Conservation (phyloP, 1,140 invertebrate species). For the Stegodyphus mimosarum region DNA sequence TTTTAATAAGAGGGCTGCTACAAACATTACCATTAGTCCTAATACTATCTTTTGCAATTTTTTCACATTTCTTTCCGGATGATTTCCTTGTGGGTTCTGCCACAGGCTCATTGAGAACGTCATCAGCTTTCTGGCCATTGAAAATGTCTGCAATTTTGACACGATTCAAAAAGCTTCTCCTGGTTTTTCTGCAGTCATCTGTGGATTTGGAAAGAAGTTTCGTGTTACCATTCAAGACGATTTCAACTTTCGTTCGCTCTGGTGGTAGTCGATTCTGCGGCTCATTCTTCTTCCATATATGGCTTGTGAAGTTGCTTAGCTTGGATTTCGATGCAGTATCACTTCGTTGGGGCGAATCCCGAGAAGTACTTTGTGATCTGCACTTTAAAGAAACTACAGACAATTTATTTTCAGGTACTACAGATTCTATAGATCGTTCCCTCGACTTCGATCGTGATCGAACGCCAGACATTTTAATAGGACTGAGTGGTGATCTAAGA, state of each 20-base stretch:
- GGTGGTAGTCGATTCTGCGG: neutral
- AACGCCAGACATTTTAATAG: neutral
- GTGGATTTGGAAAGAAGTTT: slow-evolving; percentile 35
- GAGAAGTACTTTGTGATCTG: slow-evolving; percentile 18
- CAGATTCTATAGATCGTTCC: slow-evolving; percentile 4
- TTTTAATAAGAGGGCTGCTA: neutral
- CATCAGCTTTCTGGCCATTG: neutral
- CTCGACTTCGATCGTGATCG: neutral
- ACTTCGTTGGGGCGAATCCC: neutral
- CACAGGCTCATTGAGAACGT: neutral
- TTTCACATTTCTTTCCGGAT: too few relatives aligned
- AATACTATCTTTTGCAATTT: neutral
- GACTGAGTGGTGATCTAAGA: too few relatives aligned
- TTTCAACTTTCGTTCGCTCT: neutral
- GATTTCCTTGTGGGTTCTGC: neutral
- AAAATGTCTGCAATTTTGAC: slow-evolving; percentile 51
- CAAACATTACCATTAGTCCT: neutral
- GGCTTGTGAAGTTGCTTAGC: slow-evolving; percentile 17
- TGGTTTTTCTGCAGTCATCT: slow-evolving; percentile 42
- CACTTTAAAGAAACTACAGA: neutral
- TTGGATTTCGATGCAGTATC: neutral
- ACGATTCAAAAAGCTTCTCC: slow-evolving; percentile 20
- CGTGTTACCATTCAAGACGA: neutral
- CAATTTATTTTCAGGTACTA: neutral
- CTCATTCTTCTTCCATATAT: slow-evolving; percentile 19